Conservation (phyloP, 2,797 vertebrate species). For the Parauchenoglanis ngamensis region DNA sequence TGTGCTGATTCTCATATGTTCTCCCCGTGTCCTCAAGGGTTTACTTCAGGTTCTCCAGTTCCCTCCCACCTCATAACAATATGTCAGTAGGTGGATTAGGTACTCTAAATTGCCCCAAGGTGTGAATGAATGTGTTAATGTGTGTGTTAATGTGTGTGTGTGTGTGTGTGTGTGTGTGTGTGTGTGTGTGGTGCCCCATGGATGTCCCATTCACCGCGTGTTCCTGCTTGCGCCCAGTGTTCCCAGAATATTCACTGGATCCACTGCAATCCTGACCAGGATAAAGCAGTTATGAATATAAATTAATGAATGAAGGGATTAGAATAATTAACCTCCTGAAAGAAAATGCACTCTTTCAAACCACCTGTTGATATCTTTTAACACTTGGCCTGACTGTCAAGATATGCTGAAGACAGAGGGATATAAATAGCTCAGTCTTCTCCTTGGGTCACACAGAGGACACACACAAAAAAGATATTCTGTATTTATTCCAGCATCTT, state of each 20-base stretch:
- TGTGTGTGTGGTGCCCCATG: not conserved
- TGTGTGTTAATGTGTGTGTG: not conserved
- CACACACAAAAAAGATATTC: not conserved
- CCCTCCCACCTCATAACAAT: not conserved
- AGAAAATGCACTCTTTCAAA: not conserved
- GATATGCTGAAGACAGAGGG: not conserved
- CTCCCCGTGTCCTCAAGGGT: not conserved
- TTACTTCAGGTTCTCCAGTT: not conserved
- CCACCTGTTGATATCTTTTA: constrained; percentile 29
- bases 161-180: not conserved
- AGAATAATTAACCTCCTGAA: not conserved
- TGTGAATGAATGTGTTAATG: not conserved
- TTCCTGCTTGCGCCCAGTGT: not conserved
- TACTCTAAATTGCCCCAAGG: no score
- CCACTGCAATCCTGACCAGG: not conserved
- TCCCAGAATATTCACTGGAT: not conserved
- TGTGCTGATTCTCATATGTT: not conserved
- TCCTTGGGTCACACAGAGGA: not conserved
- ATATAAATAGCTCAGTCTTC: not conserved
- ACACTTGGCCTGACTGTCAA: not conserved
- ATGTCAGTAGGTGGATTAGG: not conserved
- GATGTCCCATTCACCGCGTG: not conserved
- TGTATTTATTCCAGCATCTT: no score
- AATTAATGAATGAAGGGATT: not conserved
- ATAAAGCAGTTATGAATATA: not conserved